Percentiles rank a stretch among this genome's conserved stretches.
These are phyloP conservation scores for Pachyramphus minor DNA, from an alignment of 2,113 vertebrate species.

Conservation along the genomic window DNA sequence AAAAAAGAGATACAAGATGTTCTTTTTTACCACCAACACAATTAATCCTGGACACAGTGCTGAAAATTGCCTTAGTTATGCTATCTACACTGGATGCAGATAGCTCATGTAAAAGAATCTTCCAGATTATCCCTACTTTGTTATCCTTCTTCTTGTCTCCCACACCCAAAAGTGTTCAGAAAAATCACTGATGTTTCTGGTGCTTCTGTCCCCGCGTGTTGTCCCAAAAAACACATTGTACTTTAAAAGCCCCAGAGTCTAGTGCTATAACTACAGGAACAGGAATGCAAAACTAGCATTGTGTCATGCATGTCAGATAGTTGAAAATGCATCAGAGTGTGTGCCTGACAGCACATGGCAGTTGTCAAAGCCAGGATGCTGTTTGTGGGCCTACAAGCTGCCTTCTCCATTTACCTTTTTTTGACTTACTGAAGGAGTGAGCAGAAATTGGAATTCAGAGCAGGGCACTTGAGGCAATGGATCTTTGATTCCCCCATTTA, in stretches of 20 bases:
- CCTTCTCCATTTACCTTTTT: neutral
- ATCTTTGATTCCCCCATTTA: neutral
- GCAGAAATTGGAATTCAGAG: neutral
- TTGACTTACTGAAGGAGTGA: neutral
- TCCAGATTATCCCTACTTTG: neutral
- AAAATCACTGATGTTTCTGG: neutral
- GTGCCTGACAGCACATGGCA: neutral
- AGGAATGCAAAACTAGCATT: neutral
- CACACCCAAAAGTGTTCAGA: neutral
- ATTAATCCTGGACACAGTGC: neutral
- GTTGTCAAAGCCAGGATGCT: neutral
- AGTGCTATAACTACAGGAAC: neutral
- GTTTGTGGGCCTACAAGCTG: neutral
- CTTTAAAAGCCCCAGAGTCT: neutral
- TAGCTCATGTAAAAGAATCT: neutral
- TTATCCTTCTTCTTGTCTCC: neutral
- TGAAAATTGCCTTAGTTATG: neutral
- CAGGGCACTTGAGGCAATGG: neutral
- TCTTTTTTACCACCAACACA: neutral
- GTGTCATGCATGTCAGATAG: neutral
- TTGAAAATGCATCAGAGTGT: neutral
- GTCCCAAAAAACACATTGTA: neutral
- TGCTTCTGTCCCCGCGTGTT: neutral
- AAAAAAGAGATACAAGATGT: neutral
- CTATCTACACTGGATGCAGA: neutral